Percentiles rank a stretch among this genome's conserved stretches.
Evolutionary conservation across 2,888 invertebrate species (phyloP).

Genomic region (Harpalus rubripes): DNA sequence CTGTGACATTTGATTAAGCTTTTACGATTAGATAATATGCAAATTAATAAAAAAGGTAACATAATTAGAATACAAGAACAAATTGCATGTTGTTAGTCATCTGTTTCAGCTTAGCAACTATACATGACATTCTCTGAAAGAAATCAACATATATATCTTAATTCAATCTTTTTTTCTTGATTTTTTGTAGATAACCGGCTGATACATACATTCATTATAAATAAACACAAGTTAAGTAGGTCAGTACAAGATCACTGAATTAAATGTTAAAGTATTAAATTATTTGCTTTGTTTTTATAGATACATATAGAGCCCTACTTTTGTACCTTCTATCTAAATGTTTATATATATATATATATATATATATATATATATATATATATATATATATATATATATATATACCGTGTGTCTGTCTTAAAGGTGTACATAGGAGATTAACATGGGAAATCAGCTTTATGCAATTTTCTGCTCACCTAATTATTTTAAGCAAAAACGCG

Average conservation of each 20-base stretch:
- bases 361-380: too few species aligned
- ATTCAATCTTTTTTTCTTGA: slow-evolving; percentile 26
- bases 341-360: too few species aligned
- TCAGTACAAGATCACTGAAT: slow-evolving; percentile 29
- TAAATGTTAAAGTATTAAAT: slow-evolving; percentile 10
- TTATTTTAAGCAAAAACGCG: too few species aligned
- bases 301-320: not conserved
- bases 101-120: slow-evolving; percentile 9
- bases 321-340: too few species aligned
- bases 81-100: slow-evolving; percentile 8
- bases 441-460: too few species aligned
- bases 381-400: too few species aligned
- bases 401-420: too few species aligned
- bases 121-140: slow-evolving; percentile 22
- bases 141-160: slow-evolving; percentile 12
- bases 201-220: slow-evolving; percentile 4
- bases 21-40: slow-evolving; percentile 22
- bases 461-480: too few species aligned
- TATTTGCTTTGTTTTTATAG: not conserved
- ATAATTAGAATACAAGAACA: slow-evolving; percentile 28
- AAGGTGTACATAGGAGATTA: too few species aligned
- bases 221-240: slow-evolving; percentile 35
- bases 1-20: slow-evolving; percentile 8
- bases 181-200: not conserved
- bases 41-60: slow-evolving; percentile 12